These are phyloP conservation scores for Planococcus citri DNA, from an alignment of 1,140 invertebrate species.

Conservation along the genomic window DNA sequence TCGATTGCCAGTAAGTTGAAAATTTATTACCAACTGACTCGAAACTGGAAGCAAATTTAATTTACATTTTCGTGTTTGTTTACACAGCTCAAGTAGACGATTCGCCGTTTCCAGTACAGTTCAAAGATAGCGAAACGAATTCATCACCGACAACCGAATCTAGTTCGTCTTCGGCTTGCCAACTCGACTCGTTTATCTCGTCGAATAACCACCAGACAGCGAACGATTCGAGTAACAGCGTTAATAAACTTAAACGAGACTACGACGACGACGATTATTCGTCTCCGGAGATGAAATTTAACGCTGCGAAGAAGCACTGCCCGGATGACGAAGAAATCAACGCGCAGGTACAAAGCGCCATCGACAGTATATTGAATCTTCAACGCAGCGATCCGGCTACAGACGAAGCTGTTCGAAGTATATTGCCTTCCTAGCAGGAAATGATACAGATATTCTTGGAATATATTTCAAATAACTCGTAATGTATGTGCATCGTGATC, in stretches of 20 bases:
- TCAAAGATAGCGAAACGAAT: not conserved
- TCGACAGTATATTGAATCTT: conserved; percentile 61
- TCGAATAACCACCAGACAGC: no score
- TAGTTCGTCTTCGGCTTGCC: not conserved
- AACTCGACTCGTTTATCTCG: conserved; percentile 14
- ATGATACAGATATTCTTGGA: conserved; percentile 4
- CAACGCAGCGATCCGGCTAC: conserved; percentile 40
- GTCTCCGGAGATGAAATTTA: conserved; percentile 21
- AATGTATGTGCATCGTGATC: no score
- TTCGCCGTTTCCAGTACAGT: conserved; percentile 26
- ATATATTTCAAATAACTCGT: conserved; percentile 6
- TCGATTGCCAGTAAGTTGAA: conserved; percentile 1
- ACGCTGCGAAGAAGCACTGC: conserved; percentile 30
- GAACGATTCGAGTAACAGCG: not conserved
- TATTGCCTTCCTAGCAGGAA: conserved; percentile 37
- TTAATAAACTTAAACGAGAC: conserved; percentile 35
- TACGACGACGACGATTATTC: conserved; percentile 34
- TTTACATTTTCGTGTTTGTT: not conserved
- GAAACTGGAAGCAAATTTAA: no score
- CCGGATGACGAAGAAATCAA: conserved; percentile 43
- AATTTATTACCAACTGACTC: not conserved
- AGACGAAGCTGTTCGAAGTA: conserved; percentile 44
- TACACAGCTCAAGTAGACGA: not conserved
- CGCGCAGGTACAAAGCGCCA: conserved; percentile 62
- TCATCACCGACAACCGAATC: not conserved